Evolutionary conservation across 2,888 invertebrate genomes (phyloP).

Genomic region (Sesia bembeciformis): DNA sequence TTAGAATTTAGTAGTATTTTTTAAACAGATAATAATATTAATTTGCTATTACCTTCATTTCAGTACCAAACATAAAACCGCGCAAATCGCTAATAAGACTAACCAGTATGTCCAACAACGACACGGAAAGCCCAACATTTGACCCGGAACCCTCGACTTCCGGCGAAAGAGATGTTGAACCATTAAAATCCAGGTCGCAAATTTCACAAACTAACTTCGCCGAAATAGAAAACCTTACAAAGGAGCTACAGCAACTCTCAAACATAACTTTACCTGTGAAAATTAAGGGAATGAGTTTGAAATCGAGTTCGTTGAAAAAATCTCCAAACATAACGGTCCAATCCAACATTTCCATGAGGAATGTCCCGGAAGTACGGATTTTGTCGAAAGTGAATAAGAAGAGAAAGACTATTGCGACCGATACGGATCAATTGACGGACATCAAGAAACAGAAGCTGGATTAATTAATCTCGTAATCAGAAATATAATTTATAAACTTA

Average conservation of each 20-base stretch:
- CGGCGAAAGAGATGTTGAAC: slow-evolving; percentile 14
- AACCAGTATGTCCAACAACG: slow-evolving; percentile 46
- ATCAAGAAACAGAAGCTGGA: slow-evolving; percentile 39
- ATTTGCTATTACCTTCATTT: neutral
- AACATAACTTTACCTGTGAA: slow-evolving; percentile 18
- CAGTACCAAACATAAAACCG: slow-evolving; percentile 57
- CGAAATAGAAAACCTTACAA: slow-evolving; percentile 42
- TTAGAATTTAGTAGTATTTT: no score
- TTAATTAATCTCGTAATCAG: slow-evolving; percentile 8
- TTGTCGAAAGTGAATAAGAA: slow-evolving; percentile 10
- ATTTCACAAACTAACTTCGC: slow-evolving; percentile 27
- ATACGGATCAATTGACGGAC: slow-evolving; percentile 1
- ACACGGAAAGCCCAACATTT: slow-evolving; percentile 25
- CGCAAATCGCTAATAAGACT: slow-evolving; percentile 50
- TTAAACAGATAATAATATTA: no score
- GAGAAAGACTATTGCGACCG: neutral
- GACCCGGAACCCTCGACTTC: slow-evolving; percentile 16
- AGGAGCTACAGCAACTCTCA: slow-evolving; percentile 38
- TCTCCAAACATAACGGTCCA: neutral
- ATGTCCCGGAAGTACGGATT: slow-evolving; percentile 13
- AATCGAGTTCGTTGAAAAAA: neutral
- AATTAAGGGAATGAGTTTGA: neutral
- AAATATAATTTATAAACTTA: no score
- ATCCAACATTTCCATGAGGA: slow-evolving; percentile 24
- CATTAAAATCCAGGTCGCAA: slow-evolving; percentile 18